Percentiles rank a stretch among this genome's conserved stretches.
Evolutionary conservation across 2,888 invertebrate genomes (phyloP).

Genomic region (Acholoe squamosa): DNA sequence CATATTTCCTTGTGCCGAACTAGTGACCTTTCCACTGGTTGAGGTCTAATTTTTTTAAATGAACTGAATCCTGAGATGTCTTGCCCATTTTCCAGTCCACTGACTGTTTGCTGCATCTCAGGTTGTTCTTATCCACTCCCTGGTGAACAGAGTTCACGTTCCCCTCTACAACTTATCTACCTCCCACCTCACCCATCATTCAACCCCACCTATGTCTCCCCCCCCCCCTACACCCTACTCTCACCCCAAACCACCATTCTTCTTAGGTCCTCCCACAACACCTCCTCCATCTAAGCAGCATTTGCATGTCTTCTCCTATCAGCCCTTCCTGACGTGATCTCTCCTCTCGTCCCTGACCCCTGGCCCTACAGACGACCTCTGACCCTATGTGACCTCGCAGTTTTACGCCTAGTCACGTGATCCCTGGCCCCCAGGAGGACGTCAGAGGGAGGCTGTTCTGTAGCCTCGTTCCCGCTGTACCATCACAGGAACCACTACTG

Average conservation of each 20-base stretch:
- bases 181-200: background rate
- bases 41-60: background rate
- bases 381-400: background rate
- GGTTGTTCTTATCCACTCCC: too few species aligned
- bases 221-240: background rate
- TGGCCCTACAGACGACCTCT: background rate
- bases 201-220: background rate
- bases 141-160: too few species aligned
- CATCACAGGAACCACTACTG: background rate
- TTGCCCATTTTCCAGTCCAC: slow-evolving; percentile 24
- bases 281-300: slow-evolving; percentile 10
- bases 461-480: background rate
- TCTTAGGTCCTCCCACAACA: background rate
- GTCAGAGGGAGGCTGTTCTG: slow-evolving; percentile 8
- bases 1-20: background rate
- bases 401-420: slow-evolving; percentile 37
- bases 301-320: slow-evolving; percentile 29
- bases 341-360: slow-evolving; percentile 19
- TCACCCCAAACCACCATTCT: background rate
- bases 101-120: background rate
- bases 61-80: slow-evolving; percentile 12
- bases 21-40: background rate
- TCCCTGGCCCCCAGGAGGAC: slow-evolving; percentile 1
- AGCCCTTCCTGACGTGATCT: background rate
- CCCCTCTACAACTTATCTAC: background rate